These are phyloP conservation scores for Jordanella pulchra DNA, from an alignment of 2,797 vertebrate genomes.

Conservation along the genomic window DNA sequence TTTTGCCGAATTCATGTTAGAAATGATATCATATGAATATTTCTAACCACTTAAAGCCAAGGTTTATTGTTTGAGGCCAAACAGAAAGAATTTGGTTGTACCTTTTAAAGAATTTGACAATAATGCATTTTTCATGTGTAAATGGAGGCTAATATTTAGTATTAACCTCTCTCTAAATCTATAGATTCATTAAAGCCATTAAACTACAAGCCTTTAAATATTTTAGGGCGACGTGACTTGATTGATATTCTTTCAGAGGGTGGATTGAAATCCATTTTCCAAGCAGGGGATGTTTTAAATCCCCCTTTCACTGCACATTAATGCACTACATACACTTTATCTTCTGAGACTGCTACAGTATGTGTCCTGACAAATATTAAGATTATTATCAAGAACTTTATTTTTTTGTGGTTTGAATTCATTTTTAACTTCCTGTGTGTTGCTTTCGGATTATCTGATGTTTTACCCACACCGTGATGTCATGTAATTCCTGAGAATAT, in stretches of 20 bases:
- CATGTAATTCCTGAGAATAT: constrained; percentile 48
- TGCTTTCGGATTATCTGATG: constrained; percentile 46
- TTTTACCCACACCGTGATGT: constrained; percentile 36
- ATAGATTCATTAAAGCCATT: not conserved
- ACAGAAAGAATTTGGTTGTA: constrained; percentile 10
- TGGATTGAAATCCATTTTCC: constrained; percentile 7
- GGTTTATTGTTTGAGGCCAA: not conserved
- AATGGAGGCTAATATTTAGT: not conserved
- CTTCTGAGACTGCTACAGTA: constrained; percentile 61
- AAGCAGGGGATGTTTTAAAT: constrained; percentile 5
- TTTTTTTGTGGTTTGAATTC: constrained; percentile 55
- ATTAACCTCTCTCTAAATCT: not conserved
- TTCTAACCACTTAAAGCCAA: not conserved
- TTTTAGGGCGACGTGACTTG: not conserved
- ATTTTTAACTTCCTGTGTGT: constrained; percentile 48
- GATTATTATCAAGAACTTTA: constrained; percentile 53
- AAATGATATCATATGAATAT: not conserved
- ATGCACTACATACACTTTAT: constrained; percentile 79
- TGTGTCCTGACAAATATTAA: constrained; percentile 56
- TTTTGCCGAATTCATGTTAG: not conserved
- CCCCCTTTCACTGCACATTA: constrained; percentile 48
- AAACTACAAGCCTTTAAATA: not conserved
- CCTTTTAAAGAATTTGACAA: not conserved
- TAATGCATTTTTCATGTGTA: not conserved
- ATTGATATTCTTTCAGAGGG: not conserved